Evolutionary conservation across 1,140 invertebrate species (phyloP), one percentile per base, ranked within the genome.

Genomic region (Zaprionus africanus): DNA sequence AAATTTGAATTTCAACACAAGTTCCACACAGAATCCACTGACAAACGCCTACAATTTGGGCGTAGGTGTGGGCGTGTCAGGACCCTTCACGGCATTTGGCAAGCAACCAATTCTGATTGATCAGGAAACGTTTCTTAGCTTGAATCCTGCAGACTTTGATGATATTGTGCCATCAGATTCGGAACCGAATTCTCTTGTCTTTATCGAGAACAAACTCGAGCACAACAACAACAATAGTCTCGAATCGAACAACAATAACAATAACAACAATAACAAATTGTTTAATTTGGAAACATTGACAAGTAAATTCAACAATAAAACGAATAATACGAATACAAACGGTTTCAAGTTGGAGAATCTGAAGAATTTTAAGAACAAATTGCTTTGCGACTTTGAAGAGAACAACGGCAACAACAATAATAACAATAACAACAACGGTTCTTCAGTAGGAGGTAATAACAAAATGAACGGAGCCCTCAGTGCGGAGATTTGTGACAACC

Each of bases 331-430:
- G 5, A 92, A 92, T 54, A 92, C 90, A 19, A 92, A 92, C 91
- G 90, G 91, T 63, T 92, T 92, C 66, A 92, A 92, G 64, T 78
- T 92, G 76, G 92, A 92, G 53, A 90, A 92, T 69, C 43, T 92
- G 6, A 92, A 92, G 58, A 92, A 92, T 79, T 92, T 92, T 49
- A 92, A 92, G 70, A 92, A 92, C 76, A 92, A 92, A 90, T 77
- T 92, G 43, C 84, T 92, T 66, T 90, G 90, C 85, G 91, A 92
- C 90, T 92, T 92, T 38, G 86, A 90, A 57, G 91, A 91, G 3
- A 80, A 67, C 43, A 61, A 41, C 61, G 41, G 57, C 1, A 36
- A 54, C 2, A 78, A 75, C 36, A 79, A 75, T 51, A 92, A 92
- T 57, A 92, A 88, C 19, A n/a, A 22, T 26, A 57, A 57, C 65